Evolutionary conservation across 2,797 vertebrate species (phyloP), one percentile per base, ranked within the genome.

Genomic region (Sebastes steindachneri): DNA sequence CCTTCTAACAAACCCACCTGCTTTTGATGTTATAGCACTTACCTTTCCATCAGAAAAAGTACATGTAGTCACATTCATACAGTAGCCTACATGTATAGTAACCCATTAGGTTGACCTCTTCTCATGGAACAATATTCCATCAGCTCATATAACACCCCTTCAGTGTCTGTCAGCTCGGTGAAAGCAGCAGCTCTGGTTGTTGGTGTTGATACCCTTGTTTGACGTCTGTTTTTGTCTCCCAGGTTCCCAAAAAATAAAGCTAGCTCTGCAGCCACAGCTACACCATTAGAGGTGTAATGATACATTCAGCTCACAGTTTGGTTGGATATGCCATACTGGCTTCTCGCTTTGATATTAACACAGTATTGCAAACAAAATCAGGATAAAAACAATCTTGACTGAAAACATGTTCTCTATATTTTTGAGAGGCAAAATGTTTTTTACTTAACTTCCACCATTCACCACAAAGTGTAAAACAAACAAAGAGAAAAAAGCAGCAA

Each of bases 331-430:
- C n/a, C 33, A 26, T 26, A 71, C 57, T 58, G 35, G 67, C 7
- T 48, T 73, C 68, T 73, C 4, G 0, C 25, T 82, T 71, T 81
- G 72, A 83, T 79, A 70, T 68, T 65, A 70, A 67, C 41, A 59
- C 51, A 63, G 45, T 67, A 76, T 75, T 78, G 77, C 55, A 81
- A 68, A 80, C 58, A 82, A 66, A 68, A 54, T 57, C 73, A 57
- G 28, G 59, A 19, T 37, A 21, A 62, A 37, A 4, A 5, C 48
- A 23, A 19, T 60, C 29, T 29, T 23, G 29, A 28, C 31, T 55
- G 15, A 19, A 62, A 29, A n/a, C 28, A 45, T 54, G 3, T 48
- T 45, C 48, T 64, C 7, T 45, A 3, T 19, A 7, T 48, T 51
- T 65, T 14, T 8, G 14, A 21, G 51, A 51, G 17, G 23, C 4